Percentiles rank a stretch among this genome's conserved stretches.
Conservation (phyloP, 2,113 vertebrate species). For the Corythornis vintsioides region DNA sequence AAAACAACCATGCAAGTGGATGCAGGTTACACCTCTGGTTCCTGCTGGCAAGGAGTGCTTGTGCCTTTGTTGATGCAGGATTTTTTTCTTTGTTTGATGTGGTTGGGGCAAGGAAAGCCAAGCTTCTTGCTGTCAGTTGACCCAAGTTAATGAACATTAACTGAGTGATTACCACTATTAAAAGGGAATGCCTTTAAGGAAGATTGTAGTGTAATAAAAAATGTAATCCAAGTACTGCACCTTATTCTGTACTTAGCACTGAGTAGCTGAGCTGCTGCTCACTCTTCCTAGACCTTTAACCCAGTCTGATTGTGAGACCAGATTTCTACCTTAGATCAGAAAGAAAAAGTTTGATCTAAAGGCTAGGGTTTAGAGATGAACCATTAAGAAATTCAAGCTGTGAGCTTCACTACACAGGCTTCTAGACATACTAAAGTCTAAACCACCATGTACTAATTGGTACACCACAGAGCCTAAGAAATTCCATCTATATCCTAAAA, state of each 20-base stretch:
- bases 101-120: constrained; percentile 31
- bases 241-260: not conserved
- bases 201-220: constrained; percentile 1
- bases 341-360: not conserved
- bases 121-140: not conserved
- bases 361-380: not conserved
- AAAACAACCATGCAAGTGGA: not conserved
- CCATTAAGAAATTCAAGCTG: not conserved
- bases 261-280: not conserved
- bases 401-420: not conserved
- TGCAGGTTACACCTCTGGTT: not conserved
- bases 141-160: not conserved
- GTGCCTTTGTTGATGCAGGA: not conserved
- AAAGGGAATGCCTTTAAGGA: constrained; percentile 45
- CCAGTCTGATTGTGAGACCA: not conserved
- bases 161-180: not conserved
- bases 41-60: not conserved
- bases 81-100: constrained; percentile 37
- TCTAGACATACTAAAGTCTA: not conserved
- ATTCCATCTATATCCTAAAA: not conserved
- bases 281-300: not conserved
- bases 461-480: not conserved
- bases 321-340: not conserved
- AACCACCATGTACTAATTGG: not conserved
- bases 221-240: not conserved